phyloP scores from a whole-genome alignment of 2,113 vertebrate species.

The Oreochromis aureus region DNA sequence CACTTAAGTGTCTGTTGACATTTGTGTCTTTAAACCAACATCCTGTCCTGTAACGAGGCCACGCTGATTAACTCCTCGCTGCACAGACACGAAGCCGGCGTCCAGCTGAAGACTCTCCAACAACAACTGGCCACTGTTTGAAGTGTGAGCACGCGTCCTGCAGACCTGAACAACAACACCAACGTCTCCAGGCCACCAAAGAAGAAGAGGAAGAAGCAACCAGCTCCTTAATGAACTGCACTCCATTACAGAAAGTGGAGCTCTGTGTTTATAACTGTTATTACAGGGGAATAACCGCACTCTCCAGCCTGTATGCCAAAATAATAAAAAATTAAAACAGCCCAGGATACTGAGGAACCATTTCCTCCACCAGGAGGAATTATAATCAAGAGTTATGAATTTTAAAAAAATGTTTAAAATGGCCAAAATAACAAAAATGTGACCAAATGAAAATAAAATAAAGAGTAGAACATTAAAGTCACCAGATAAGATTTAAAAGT shows the following conservation, averaged over 20 bases:
- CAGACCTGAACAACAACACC: conserved; percentile 17
- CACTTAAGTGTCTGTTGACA: conserved; percentile 47
- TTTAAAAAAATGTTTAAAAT: not conserved
- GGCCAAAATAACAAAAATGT: not conserved
- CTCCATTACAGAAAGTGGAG: not conserved
- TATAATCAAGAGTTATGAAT: not conserved
- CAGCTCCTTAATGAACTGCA: not conserved
- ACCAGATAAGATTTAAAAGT: not conserved
- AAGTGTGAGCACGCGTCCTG: not conserved
- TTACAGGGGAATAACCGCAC: not conserved
- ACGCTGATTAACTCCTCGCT: conserved; percentile 33
- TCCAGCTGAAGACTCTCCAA: conserved; percentile 19
- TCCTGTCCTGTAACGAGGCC: conserved; percentile 1
- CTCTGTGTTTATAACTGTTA: not conserved
- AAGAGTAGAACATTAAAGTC: not conserved
- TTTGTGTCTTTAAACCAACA: conserved; percentile 57
- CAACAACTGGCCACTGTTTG: conserved; percentile 8
- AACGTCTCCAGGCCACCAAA: conserved; percentile 12
- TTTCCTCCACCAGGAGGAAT: not conserved
- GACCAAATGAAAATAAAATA: not conserved
- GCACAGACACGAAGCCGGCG: not conserved
- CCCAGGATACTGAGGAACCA: not conserved
- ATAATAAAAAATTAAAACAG: not conserved
- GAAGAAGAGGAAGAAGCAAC: not conserved
- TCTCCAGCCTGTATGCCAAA: not conserved